A percentile compares a stretch with the other conserved stretches of the same genome.
These are phyloP conservation scores for Sardinella longiceps DNA, from an alignment of 2,797 vertebrate genomes.

Conservation along the genomic window DNA sequence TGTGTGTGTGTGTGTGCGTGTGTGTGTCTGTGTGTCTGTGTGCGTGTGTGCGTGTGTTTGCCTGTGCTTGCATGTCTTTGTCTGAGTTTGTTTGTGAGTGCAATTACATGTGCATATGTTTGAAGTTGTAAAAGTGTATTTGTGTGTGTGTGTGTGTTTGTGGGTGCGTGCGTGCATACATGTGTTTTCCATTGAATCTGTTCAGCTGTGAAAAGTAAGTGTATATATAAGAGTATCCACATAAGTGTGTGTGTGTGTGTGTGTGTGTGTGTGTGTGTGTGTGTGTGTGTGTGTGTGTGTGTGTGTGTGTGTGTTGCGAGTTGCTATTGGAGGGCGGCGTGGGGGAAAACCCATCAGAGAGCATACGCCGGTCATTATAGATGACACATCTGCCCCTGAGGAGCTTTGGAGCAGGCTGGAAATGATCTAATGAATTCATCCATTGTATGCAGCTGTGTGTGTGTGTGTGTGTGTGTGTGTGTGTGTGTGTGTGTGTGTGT, in stretches of 20 bases:
- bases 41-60: neutral
- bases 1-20: neutral
- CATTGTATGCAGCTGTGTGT: constrained; percentile 23
- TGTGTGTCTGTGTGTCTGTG: neutral
- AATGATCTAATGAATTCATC: constrained; percentile 21
- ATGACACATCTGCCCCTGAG: constrained; percentile 17
- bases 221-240: neutral
- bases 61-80: neutral
- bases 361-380: neutral
- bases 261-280: constrained; percentile 10
- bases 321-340: neutral
- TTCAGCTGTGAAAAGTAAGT: no score
- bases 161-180: neutral
- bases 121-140: neutral
- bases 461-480: neutral
- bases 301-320: neutral
- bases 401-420: neutral
- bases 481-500: neutral
- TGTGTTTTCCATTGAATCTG: neutral
- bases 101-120: neutral
- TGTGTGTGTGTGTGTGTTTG: neutral
- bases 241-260: no score
- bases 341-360: constrained; percentile 15
- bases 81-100: neutral
- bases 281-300: constrained; percentile 6